These are phyloP conservation scores for Drosophila percnosoma DNA, from an alignment of 2,888 invertebrate genomes.

Conservation along the genomic window DNA sequence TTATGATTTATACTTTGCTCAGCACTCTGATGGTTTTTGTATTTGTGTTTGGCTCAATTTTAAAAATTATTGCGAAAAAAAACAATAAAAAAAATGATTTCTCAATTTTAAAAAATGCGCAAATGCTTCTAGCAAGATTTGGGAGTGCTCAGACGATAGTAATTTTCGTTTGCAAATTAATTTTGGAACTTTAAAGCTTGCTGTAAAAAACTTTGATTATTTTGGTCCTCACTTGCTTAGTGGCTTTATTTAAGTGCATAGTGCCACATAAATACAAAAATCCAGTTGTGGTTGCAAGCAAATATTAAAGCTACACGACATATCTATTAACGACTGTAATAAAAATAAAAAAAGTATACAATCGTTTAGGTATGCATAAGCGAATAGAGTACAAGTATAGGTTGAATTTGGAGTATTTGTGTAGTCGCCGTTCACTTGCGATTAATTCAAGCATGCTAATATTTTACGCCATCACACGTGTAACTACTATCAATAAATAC, in stretches of 20 bases:
- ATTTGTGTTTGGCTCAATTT: not conserved
- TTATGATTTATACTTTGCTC: not conserved
- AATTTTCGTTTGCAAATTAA: not conserved
- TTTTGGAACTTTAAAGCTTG: not conserved
- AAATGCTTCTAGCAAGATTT: not conserved
- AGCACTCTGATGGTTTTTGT: not conserved
- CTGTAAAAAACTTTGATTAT: not conserved
- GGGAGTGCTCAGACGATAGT: not conserved
- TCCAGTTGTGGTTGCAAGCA: not conserved
- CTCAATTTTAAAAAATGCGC: not conserved
- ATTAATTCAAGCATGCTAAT: constrained; percentile 24
- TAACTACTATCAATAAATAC: constrained; percentile 8
- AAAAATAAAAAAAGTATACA: not conserved
- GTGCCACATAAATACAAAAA: not conserved
- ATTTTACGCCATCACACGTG: constrained; percentile 14
- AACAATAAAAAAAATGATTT: not conserved
- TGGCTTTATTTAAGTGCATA: not conserved
- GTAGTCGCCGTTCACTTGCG: constrained; percentile 24
- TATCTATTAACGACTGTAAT: constrained; percentile 7
- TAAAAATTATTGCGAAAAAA: not conserved
- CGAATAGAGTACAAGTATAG: not conserved
- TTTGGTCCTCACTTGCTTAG: not conserved
- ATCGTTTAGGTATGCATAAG: not conserved
- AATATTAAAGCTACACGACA: not conserved
- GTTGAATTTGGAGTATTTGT: constrained; percentile 15